These are phyloP conservation scores for Drosophila athabasca DNA, from an alignment of 1,140 invertebrate genomes.

Conservation along the genomic window DNA sequence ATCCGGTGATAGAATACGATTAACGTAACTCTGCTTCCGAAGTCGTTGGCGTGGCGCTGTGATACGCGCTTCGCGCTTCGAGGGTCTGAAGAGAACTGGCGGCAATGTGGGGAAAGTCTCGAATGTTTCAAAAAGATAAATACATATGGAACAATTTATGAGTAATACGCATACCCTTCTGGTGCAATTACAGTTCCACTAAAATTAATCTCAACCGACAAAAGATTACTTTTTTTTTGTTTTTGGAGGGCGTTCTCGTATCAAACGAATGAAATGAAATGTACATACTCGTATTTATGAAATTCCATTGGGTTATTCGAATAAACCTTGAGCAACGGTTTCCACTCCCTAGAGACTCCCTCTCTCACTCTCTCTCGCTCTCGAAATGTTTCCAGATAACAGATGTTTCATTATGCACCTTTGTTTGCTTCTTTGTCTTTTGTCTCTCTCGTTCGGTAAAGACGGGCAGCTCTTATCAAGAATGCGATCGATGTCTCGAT, in stretches of 20 bases:
- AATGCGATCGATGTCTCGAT: too few relatives aligned
- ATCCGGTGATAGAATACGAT: slow-evolving; percentile 20
- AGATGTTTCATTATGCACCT: too few relatives aligned
- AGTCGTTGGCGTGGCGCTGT: neutral
- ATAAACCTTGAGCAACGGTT: too few relatives aligned
- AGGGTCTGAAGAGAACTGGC: neutral
- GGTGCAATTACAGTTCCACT: neutral
- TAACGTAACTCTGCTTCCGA: slow-evolving; percentile 15
- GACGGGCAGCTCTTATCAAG: too few relatives aligned
- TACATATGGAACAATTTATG: neutral
- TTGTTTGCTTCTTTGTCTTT: too few relatives aligned
- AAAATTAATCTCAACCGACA: slow-evolving; percentile 14
- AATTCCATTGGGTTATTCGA: too few relatives aligned
- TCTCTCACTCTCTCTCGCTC: too few relatives aligned
- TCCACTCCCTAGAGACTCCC: too few relatives aligned
- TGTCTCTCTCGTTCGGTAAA: too few relatives aligned
- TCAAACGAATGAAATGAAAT: neutral
- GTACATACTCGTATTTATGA: too few relatives aligned
- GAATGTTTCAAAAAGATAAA: slow-evolving; percentile 5
- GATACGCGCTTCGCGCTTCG: too few relatives aligned
- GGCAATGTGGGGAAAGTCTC: slow-evolving; percentile 6
- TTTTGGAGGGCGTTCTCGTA: slow-evolving; percentile 20
- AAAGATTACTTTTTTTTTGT: slow-evolving; percentile 4
- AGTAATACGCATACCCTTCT: slow-evolving; percentile 9
- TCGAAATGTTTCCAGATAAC: too few relatives aligned